These are phyloP conservation scores for Apamea epomidion DNA, from an alignment of 2,888 invertebrate genomes.

Conservation along the genomic window DNA sequence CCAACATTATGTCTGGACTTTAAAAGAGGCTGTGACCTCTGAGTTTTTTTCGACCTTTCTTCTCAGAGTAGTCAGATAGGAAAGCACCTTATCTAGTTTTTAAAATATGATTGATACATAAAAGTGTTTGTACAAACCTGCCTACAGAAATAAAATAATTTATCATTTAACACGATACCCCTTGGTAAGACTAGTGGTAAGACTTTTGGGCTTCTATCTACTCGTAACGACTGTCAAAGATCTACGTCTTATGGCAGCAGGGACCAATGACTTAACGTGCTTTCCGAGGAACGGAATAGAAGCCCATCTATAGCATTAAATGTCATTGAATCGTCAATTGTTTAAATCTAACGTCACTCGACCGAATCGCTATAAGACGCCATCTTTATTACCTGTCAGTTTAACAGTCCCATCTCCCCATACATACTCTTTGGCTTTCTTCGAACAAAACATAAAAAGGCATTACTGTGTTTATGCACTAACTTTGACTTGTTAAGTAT, in stretches of 20 bases:
- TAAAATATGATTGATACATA: too few relatives aligned
- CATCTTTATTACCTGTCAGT: conserved; percentile 25
- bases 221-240: neutral
- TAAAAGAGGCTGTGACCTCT: too few relatives aligned
- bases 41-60: too few relatives aligned
- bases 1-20: too few relatives aligned
- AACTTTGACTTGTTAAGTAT: conserved; percentile 61
- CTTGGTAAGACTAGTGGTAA: neutral
- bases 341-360: neutral
- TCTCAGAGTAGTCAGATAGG: too few relatives aligned
- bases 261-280: neutral
- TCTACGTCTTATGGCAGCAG: neutral
- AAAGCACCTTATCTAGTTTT: too few relatives aligned
- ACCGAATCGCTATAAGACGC: neutral
- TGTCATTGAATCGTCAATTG: neutral
- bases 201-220: neutral
- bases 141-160: too few relatives aligned
- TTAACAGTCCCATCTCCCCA: conserved; percentile 12
- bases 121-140: too few relatives aligned
- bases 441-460: conserved; percentile 63
- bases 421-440: conserved; percentile 54
- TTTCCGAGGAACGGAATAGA: neutral
- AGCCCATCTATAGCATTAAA: neutral
- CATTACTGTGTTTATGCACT: conserved; percentile 43
- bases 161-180: too few relatives aligned